Conservation (phyloP, 2,888 invertebrate genomes). For the Hetaerina titia region DNA sequence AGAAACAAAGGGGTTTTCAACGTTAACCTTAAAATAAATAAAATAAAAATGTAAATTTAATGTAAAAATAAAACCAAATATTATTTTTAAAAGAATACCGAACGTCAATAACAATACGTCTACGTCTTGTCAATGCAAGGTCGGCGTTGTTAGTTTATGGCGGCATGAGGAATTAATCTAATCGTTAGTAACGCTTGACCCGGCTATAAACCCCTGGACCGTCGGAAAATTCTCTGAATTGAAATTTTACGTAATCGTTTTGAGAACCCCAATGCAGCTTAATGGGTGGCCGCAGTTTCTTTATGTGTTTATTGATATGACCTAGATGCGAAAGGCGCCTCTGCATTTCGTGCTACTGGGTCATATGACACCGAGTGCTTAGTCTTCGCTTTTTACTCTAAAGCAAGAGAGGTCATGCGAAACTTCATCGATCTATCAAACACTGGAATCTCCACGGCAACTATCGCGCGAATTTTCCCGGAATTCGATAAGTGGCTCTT, state of each 20-base stretch:
- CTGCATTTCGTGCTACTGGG: conserved; percentile 21
- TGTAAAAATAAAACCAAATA: no score
- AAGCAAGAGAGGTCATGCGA: background rate
- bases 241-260: background rate
- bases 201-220: background rate
- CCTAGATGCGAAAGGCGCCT: background rate
- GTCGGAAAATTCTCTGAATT: background rate
- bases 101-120: no score
- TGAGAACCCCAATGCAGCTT: background rate
- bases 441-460: background rate
- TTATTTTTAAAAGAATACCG: no score
- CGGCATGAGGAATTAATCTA: background rate
- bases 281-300: background rate
- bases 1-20: no score
- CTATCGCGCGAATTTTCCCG: background rate
- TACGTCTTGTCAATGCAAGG: background rate
- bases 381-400: background rate
- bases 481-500: background rate
- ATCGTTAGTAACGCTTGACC: background rate
- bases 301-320: conserved; percentile 3
- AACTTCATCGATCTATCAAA: conserved; percentile 3
- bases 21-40: no score
- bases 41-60: no score
- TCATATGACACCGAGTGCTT: background rate
- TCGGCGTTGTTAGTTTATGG: background rate